A percentile compares a stretch with the other conserved stretches of the same genome.
Evolutionary conservation across 2,113 vertebrate genomes (phyloP).

Genomic region (Engystomops pustulosus): DNA sequence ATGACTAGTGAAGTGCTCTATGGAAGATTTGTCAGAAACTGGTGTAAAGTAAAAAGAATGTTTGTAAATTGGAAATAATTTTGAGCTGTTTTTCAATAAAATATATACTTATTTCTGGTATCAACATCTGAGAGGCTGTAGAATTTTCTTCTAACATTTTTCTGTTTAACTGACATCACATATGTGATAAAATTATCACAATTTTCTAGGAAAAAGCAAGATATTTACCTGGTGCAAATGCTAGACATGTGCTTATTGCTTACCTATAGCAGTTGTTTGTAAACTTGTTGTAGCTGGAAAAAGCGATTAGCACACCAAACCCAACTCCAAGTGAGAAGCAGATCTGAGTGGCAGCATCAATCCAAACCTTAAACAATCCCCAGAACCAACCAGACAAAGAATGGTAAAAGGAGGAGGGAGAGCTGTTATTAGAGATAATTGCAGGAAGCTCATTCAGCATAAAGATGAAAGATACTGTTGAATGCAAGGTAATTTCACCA

Average conservation of each 20-base stretch:
- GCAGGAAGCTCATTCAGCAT: conserved; percentile 79
- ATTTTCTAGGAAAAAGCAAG: neutral
- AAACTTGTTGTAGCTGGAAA: conserved; percentile 89
- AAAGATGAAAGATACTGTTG: conserved; percentile 82
- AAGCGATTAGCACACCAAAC: conserved; percentile 87
- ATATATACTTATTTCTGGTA: too few relatives aligned
- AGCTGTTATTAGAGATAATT: conserved; percentile 81
- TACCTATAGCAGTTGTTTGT: conserved; percentile 88
- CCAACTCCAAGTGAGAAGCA: conserved; percentile 86
- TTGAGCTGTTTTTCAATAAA: too few relatives aligned
- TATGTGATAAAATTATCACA: too few relatives aligned
- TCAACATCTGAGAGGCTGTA: too few relatives aligned
- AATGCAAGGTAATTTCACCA: conserved; percentile 83
- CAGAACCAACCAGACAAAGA: conserved; percentile 77
- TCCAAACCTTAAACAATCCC: conserved; percentile 73
- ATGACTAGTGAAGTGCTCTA: too few relatives aligned
- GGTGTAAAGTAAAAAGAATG: too few relatives aligned
- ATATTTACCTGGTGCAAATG: neutral
- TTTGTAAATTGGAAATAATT: too few relatives aligned
- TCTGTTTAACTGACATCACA: too few relatives aligned
- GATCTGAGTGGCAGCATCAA: conserved; percentile 85
- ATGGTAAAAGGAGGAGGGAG: conserved; percentile 71
- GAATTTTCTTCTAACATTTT: too few relatives aligned
- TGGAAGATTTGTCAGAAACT: too few relatives aligned
- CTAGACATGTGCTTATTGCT: conserved; percentile 27